A percentile compares a stretch with the other conserved stretches of the same genome.
phyloP scores from a whole-genome alignment of 1,140 invertebrate species.

The Hyposmocoma kahamanoa region DNA sequence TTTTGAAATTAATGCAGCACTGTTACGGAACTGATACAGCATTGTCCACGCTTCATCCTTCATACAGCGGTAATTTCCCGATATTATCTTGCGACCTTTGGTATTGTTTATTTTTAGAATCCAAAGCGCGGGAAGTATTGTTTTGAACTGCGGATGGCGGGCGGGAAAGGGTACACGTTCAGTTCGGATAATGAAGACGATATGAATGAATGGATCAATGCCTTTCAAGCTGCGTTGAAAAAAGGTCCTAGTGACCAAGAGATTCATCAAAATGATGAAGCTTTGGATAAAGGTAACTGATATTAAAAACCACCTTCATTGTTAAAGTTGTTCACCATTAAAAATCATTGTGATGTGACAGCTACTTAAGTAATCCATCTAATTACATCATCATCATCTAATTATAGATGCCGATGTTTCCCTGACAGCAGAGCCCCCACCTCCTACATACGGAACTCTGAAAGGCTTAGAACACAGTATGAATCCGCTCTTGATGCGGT shows the following conservation, averaged over 20 bases:
- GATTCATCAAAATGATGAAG: conserved; percentile 46
- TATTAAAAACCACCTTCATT: too few species aligned
- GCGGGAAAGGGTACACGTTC: conserved; percentile 87
- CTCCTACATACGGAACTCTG: conserved; percentile 81
- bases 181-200: conserved; percentile 91
- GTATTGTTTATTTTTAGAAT: conserved; percentile 77
- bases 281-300: conserved; percentile 59
- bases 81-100: too few species aligned
- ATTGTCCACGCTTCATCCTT: too few species aligned
- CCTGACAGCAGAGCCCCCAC: conserved; percentile 75
- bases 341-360: too few species aligned
- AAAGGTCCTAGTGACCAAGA: conserved; percentile 48
- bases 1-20: conserved; percentile 2
- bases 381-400: too few species aligned
- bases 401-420: conserved; percentile 54
- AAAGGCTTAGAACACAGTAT: conserved; percentile 91
- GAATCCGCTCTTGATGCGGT: conserved; percentile 92
- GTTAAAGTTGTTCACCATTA: too few species aligned
- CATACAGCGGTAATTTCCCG: too few species aligned
- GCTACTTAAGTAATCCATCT: too few species aligned
- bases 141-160: conserved; percentile 91
- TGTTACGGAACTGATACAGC: too few species aligned
- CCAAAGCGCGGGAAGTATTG: conserved; percentile 88
- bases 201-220: conserved; percentile 86
- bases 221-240: conserved; percentile 56